Conservation (phyloP, 1,140 invertebrate genomes). For the Propsilocerus akamusi region DNA sequence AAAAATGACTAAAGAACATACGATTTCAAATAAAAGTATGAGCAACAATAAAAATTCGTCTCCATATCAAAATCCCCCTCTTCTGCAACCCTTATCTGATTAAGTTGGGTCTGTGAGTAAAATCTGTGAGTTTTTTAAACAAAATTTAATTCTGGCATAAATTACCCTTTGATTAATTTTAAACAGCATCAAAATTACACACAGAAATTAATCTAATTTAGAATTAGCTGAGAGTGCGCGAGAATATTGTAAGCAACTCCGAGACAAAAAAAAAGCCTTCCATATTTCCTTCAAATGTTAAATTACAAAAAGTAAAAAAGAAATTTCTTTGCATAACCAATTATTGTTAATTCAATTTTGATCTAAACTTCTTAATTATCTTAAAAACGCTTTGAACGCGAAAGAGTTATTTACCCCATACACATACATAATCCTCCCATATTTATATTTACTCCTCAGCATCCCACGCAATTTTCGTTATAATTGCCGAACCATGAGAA, state of each 20-base stretch:
- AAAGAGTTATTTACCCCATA: no score
- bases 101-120: not conserved
- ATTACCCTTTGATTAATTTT: slow-evolving; percentile 3
- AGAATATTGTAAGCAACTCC: not conserved
- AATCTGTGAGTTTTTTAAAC: not conserved
- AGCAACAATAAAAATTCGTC: no score
- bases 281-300: not conserved
- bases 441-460: no score
- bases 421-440: no score
- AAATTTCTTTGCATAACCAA: not conserved
- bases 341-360: slow-evolving; percentile 2
- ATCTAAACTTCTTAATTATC: slow-evolving; percentile 2
- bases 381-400: not conserved
- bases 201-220: slow-evolving; percentile 1
- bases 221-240: not conserved
- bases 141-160: not conserved
- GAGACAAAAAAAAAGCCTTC: not conserved
- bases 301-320: no score
- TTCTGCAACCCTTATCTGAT: no score
- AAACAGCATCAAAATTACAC: not conserved
- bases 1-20: no score
- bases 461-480: no score
- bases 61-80: no score
- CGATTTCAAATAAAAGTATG: no score
- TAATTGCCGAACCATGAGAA: no score